phyloP scores from a whole-genome alignment of 2,797 vertebrate species.

The Steatocranus sp. region DNA sequence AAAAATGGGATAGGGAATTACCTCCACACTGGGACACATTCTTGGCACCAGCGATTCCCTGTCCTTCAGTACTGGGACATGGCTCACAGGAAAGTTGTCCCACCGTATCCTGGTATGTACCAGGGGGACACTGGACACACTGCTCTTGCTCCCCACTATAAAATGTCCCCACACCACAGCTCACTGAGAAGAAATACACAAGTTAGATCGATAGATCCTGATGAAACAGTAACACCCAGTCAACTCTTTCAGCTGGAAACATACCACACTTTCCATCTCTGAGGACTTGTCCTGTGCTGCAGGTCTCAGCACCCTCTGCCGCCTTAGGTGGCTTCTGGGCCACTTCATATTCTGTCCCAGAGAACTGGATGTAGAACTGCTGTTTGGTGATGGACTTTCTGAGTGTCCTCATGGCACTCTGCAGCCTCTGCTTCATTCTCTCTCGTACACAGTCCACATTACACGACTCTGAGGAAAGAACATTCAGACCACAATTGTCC shows the following conservation, averaged over 20 bases:
- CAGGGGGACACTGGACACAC: slow-evolving; percentile 83
- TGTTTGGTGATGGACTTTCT: slow-evolving; percentile 93
- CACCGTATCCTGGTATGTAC: slow-evolving; percentile 88
- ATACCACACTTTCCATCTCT: slow-evolving; percentile 89
- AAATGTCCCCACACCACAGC: slow-evolving; percentile 85
- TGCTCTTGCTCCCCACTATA: slow-evolving; percentile 87
- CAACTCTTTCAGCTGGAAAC: neutral
- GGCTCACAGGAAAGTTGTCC: slow-evolving; percentile 92
- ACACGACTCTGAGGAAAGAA: slow-evolving; percentile 78
- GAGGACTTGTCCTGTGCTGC: slow-evolving; percentile 85
- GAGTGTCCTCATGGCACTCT: slow-evolving; percentile 87
- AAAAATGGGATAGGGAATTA: neutral
- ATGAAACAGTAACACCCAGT: neutral
- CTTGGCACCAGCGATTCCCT: slow-evolving; percentile 81
- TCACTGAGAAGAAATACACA: slow-evolving; percentile 66
- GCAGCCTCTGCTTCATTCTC: slow-evolving; percentile 86
- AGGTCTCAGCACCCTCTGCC: slow-evolving; percentile 75
- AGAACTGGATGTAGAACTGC: slow-evolving; percentile 94
- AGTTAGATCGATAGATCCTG: neutral
- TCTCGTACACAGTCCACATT: slow-evolving; percentile 86
- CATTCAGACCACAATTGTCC: neutral
- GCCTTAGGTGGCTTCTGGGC: slow-evolving; percentile 84
- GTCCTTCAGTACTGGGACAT: slow-evolving; percentile 86
- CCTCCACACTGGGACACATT: slow-evolving; percentile 95
- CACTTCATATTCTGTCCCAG: slow-evolving; percentile 90